Conservation (phyloP, 1,140 invertebrate genomes). For the Eupristina koningsbergeri region DNA sequence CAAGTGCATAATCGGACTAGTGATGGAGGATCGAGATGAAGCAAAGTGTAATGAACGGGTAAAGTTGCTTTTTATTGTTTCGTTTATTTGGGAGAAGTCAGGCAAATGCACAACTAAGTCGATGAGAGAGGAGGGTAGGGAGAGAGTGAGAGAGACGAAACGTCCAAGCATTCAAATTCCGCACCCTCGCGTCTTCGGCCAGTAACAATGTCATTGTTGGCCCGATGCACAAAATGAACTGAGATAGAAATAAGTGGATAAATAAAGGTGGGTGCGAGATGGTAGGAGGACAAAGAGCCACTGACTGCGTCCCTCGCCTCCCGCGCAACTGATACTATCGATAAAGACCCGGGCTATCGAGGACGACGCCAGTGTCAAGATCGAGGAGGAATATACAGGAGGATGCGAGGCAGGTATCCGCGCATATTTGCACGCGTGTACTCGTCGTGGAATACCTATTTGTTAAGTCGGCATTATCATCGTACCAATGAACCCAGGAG, state of each 20-base stretch:
- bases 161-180: not conserved
- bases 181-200: not conserved
- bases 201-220: slow-evolving; percentile 46
- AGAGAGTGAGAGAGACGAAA: not conserved
- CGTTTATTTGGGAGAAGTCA: not conserved
- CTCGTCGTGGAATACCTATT: slow-evolving; percentile 45
- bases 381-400: slow-evolving; percentile 50
- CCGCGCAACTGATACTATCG: slow-evolving; percentile 42
- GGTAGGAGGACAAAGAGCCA: not conserved
- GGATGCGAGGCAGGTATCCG: slow-evolving; percentile 30
- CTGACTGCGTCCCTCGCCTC: not conserved
- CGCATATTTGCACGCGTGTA: slow-evolving; percentile 3
- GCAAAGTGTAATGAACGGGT: not conserved
- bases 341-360: slow-evolving; percentile 25
- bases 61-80: not conserved
- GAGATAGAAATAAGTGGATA: not conserved
- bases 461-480: slow-evolving; percentile 47
- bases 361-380: too few relatives aligned
- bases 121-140: not conserved
- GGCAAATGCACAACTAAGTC: not conserved
- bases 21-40: not conserved
- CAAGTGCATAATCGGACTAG: too few relatives aligned
- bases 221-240: not conserved
- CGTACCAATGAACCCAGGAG: not conserved
- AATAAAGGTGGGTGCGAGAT: not conserved